Base-by-base conservation (phyloP, 2,888 invertebrate genomes). In the Catocala sponsa region DNA sequence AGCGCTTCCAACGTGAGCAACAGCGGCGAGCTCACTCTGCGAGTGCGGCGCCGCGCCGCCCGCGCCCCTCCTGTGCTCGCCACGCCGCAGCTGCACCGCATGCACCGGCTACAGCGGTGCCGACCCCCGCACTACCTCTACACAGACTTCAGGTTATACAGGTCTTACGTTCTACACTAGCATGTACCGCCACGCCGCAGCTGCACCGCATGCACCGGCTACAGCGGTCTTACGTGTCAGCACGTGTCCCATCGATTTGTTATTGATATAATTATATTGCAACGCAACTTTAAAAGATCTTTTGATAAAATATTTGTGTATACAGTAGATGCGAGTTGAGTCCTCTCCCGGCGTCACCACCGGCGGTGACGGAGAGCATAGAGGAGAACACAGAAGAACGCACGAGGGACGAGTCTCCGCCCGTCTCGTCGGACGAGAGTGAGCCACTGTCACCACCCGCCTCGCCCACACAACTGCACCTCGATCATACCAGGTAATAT, bases 401-500 rank as follows among this genome's bases (percentile, higher is more conserved):
- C 60, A 59, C 59, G 53, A 63, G 55, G 52, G 58, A 59, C 59
- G 72, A 66, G 55, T 63, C 59, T n/a, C 66, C 53, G 63, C 67
- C 67, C 43, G 74, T 76, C 47, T 86, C 86, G 9, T 87, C 88
- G 5, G 90, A 89, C 77, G 91, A 88, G 68, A 91, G 91, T 83
- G 93, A 91, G 81, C 80, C 90, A 74, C 86, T 90, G 72, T 92
- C 92, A 44, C 92, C 91, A 76, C 92, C 93, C 71, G 92, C 91
- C 65, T 91, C 94, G 73, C 92, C 87, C 79, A 83, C 86, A 60
- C 88, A 79, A 6, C 80, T 80, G 76, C 86, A 80, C 65, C 75
- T 78, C 41, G 87, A 90, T 72, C 13, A 43, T 43, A 10, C 50
- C 11, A 48, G 57, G 54, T 56, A 42, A 6, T n/a, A 2, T 46